phyloP scores from a whole-genome alignment of 2,113 vertebrate genomes.

The Chloropsis cyanopogon region DNA sequence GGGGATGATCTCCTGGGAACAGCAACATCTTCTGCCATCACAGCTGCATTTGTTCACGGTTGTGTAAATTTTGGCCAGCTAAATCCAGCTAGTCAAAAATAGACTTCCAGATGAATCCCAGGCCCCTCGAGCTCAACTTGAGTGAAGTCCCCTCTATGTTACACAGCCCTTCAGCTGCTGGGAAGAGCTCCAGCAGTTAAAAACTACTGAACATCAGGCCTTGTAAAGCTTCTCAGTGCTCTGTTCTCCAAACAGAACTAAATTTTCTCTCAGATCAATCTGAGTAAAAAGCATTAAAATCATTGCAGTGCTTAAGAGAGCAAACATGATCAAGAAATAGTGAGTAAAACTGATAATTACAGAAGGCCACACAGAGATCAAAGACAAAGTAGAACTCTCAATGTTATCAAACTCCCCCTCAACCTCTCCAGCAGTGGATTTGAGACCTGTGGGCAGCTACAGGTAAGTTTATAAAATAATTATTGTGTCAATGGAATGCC shows the following conservation, averaged over 20 bases:
- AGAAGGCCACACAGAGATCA: background rate
- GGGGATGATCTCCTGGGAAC: background rate
- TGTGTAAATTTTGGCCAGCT: constrained; percentile 37
- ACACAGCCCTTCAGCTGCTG: constrained; percentile 4
- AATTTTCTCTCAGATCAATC: background rate
- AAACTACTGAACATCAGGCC: background rate
- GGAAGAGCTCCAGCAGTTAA: constrained; percentile 6
- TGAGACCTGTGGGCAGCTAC: background rate
- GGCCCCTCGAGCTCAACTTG: background rate
- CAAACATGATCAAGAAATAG: background rate
- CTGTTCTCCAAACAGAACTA: background rate
- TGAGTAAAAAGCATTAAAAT: background rate
- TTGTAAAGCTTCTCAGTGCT: background rate
- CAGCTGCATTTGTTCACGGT: constrained; percentile 26
- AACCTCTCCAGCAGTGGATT: background rate
- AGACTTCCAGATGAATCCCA: constrained; percentile 23
- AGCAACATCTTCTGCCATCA: constrained; percentile 2
- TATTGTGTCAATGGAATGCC: background rate
- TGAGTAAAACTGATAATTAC: background rate
- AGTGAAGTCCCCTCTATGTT: background rate
- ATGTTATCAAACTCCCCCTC: background rate
- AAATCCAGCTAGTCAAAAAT: constrained; percentile 43
- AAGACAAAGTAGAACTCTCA: background rate
- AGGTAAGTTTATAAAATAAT: constrained; percentile 12
- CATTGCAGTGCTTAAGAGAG: background rate